Percentiles rank a stretch among this genome's conserved stretches.
Conservation (phyloP, 2,797 vertebrate genomes). For the Crenuchus spilurus region DNA sequence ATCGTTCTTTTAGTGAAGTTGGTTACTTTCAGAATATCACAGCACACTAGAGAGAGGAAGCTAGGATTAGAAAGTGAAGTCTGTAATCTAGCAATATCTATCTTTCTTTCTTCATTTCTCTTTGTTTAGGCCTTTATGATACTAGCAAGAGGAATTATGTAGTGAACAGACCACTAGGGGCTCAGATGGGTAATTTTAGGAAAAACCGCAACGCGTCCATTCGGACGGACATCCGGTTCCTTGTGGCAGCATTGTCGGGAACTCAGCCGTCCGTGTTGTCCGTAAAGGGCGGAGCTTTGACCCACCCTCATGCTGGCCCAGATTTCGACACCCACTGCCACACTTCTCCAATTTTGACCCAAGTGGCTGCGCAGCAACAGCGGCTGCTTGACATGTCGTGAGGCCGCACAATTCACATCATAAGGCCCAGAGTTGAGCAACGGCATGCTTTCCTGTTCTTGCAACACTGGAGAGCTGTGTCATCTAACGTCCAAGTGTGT, state of each 20-base stretch:
- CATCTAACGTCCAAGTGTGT: background rate
- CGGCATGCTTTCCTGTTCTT: constrained; percentile 62
- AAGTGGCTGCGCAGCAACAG: constrained; percentile 67
- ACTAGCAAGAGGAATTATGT: constrained; percentile 7
- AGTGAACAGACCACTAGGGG: background rate
- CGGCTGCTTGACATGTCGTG: constrained; percentile 65
- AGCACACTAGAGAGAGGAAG: background rate
- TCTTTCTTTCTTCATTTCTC: constrained; percentile 13
- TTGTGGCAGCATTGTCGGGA: constrained; percentile 51
- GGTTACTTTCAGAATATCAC: constrained; percentile 1
- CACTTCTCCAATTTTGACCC: constrained; percentile 80
- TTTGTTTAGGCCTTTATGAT: constrained; percentile 6
- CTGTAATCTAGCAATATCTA: constrained; percentile 24
- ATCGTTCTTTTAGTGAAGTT: background rate
- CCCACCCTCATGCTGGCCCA: constrained; percentile 59
- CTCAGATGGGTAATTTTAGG: constrained; percentile 20
- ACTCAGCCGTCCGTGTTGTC: constrained; percentile 49
- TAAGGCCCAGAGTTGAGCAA: constrained; percentile 76
- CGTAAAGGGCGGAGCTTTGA: constrained; percentile 58
- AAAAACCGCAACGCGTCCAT: constrained; percentile 23
- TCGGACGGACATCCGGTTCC: constrained; percentile 52
- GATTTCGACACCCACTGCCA: constrained; percentile 80
- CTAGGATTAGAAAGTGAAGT: constrained; percentile 38
- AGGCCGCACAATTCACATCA: constrained; percentile 58
- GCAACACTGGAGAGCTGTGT: constrained; percentile 62